Conservation (phyloP, 1,140 invertebrate genomes). For the Lepidurus packardi region DNA sequence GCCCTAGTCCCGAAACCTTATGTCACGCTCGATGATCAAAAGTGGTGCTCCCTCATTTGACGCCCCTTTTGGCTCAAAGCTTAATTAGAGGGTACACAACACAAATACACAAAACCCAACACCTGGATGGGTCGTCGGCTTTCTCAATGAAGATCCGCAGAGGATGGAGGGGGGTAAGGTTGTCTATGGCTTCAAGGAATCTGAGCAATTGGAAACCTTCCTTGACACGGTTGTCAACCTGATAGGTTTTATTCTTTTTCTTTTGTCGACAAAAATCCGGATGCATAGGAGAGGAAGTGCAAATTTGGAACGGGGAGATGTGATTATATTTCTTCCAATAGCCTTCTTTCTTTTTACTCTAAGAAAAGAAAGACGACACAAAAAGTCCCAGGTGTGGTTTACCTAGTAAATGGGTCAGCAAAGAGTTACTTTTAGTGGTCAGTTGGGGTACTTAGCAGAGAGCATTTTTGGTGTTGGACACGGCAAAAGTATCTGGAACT, state of each 20-base stretch:
- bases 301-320: not conserved
- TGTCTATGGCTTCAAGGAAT: not conserved
- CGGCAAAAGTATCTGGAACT: not conserved
- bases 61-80: not conserved
- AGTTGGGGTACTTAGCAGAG: not conserved
- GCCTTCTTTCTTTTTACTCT: not conserved
- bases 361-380: not conserved
- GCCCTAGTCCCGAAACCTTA: not conserved
- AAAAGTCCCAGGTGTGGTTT: not conserved
- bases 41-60: not conserved
- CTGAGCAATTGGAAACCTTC: not conserved
- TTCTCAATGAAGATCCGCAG: not conserved
- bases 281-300: not conserved
- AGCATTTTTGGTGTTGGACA: not conserved
- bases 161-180: not conserved
- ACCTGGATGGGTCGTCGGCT: not conserved
- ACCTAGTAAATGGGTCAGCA: slow-evolving; percentile 2
- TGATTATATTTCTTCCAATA: not conserved
- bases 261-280: not conserved
- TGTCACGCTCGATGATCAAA: not conserved
- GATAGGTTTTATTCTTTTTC: not conserved
- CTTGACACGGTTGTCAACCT: not conserved
- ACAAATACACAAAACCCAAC: not conserved
- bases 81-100: not conserved
- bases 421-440: slow-evolving; percentile 22